Evolutionary conservation across 35 echinoderm and acorn worm species (phyloP).

Genomic region (Ophioderma brevispina): DNA sequence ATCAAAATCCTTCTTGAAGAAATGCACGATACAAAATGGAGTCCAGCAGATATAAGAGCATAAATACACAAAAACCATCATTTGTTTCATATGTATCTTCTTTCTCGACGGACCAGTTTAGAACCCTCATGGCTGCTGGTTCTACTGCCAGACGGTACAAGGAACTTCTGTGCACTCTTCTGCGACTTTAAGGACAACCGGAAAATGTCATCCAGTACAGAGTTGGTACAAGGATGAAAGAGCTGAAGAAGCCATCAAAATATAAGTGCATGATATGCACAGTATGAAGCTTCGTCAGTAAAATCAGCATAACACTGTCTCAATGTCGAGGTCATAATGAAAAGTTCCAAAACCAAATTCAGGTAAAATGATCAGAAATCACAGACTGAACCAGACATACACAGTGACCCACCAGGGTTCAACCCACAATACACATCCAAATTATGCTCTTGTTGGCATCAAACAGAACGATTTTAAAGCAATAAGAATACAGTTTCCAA

Average conservation of each 20-base stretch:
- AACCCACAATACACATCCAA: conserved; percentile 27
- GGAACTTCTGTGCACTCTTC: conserved; percentile 1
- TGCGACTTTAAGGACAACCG: conserved; percentile 18
- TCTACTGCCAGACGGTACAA: not conserved
- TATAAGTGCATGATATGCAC: not conserved
- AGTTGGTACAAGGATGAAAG: conserved; percentile 40
- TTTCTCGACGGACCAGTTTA: conserved; percentile 2
- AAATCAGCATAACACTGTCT: conserved; percentile 32
- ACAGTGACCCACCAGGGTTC: not conserved
- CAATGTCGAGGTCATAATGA: not conserved
- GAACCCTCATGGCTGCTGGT: no score
- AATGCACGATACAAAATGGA: conserved; percentile 56
- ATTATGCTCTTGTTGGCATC: conserved; percentile 3
- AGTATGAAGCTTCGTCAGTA: conserved; percentile 32
- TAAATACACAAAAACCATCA: conserved; percentile 57
- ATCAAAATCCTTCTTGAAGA: conserved; percentile 42
- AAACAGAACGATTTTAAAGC: conserved; percentile 64
- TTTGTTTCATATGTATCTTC: conserved; percentile 62
- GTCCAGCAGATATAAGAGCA: conserved; percentile 63
- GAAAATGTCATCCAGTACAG: conserved; percentile 67
- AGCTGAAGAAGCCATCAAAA: conserved; percentile 11
- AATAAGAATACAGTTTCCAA: conserved; percentile 38
- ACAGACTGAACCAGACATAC: not conserved
- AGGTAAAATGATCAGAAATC: conserved; percentile 14
- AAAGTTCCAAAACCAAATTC: conserved; percentile 52